A percentile compares a stretch with the other conserved stretches of the same genome.
Conservation (phyloP, 64 coral and sea anemone species). For the Exaiptasia diaphana region DNA sequence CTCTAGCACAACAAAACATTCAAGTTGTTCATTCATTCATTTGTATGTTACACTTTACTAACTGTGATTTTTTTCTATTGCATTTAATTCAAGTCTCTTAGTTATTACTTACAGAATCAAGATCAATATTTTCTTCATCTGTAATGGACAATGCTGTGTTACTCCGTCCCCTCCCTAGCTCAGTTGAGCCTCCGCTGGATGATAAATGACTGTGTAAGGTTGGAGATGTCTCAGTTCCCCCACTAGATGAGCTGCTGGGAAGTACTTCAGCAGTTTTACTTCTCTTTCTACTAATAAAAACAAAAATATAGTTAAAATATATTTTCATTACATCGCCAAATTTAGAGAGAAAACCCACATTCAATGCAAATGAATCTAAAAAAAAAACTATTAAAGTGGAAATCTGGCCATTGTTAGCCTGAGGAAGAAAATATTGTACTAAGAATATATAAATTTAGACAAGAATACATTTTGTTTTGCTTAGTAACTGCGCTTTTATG, state of each 20-base stretch:
- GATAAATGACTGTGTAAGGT: not conserved
- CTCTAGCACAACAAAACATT: no score
- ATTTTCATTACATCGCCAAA: not conserved
- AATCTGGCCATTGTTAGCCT: no score
- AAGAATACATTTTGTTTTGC: no score
- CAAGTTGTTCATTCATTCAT: no score
- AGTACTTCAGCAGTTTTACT: slow-evolving; percentile 37
- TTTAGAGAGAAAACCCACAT: no score
- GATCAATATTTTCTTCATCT: slow-evolving; percentile 78
- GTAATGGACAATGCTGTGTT: slow-evolving; percentile 66
- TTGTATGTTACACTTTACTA: not conserved
- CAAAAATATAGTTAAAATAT: not conserved
- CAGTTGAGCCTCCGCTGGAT: not conserved
- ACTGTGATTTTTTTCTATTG: not conserved
- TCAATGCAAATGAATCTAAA: no score
- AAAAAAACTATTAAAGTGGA: no score
- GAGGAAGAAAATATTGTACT: no score
- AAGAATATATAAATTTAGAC: no score
- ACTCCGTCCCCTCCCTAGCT: slow-evolving; percentile 43
- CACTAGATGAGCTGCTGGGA: not conserved
- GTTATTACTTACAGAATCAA: slow-evolving; percentile 57
- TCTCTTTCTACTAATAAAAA: not conserved
- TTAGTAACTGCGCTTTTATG: no score
- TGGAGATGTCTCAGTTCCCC: not conserved
- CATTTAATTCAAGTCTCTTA: not conserved